Base-by-base conservation (phyloP, 2,797 vertebrate genomes). In the Characodon lateralis region DNA sequence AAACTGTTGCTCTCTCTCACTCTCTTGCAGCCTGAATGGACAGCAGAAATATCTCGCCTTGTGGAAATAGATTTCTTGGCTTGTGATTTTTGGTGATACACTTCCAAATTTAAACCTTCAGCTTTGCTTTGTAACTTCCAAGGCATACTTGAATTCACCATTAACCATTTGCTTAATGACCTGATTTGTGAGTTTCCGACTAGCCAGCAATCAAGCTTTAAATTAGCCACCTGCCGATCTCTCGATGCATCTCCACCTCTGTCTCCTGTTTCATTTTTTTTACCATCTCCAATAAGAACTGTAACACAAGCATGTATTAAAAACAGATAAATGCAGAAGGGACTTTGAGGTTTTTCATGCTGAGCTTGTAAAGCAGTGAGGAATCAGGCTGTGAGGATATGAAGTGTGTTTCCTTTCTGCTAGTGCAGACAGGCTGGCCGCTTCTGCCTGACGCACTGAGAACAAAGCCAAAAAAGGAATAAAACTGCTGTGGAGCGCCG, bases 381-480 rank as follows among this genome's bases (percentile, higher is more conserved):
- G 73, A 88, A 89, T 66, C 79, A 82, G 79, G 85, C 83, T 2
- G 68, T 5, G 83, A 93, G 91, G 91, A 92, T 93, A 92, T 93
- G 46, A 89, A 91, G 89, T 85, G 88, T 66, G 82, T 89, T 92
- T 91, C 87, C 91, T 92, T 89, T 91, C 85, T 82, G 89, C 89
- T 89, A 88, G 83, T 90, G 89, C 85, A 83, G 70, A 80, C 77
- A 80, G 83, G 85, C 90, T 70, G 90, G 87, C 88, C 84, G 89
- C 89, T 89, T 79, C 88, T 90, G 87, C 85, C 89, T 72, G 69
- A 63, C 24, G 56, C 56, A 76, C 74, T 14, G 55, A 89, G 83
- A 94, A 93, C 94, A 94, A 89, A 81, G 93, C 95, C 95, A 95
- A 95, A 95, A 95, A 95, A 95, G 95, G 95, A 95, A 94, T 91